phyloP scores from a whole-genome alignment of 2,797 vertebrate genomes.

The Tapirus indicus region DNA sequence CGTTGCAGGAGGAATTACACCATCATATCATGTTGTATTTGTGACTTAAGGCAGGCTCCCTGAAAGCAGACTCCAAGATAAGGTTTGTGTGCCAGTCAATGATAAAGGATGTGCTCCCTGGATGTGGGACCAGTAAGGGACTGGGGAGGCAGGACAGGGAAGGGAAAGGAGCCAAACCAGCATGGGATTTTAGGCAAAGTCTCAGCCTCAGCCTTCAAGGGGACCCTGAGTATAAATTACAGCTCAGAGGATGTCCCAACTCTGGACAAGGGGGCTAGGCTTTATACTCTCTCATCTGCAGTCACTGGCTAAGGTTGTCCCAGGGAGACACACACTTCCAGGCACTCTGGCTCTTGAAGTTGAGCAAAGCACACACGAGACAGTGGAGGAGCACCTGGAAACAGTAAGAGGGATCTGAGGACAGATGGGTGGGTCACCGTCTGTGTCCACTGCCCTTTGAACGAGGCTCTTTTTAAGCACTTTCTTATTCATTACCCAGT shows the following conservation, averaged over 20 bases:
- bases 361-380: neutral
- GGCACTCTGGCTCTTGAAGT: neutral
- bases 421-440: accelerated
- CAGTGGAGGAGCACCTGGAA: neutral
- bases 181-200: neutral
- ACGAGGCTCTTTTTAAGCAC: neutral
- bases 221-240: neutral
- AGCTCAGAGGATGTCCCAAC: neutral
- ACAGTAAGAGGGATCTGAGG: neutral
- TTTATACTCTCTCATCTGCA: neutral
- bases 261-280: neutral
- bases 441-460: neutral
- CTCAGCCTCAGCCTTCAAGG: neutral
- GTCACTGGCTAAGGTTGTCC: neutral
- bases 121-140: neutral
- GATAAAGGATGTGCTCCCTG: neutral
- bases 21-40: neutral
- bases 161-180: neutral
- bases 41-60: neutral
- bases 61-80: neutral
- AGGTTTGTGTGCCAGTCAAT: neutral
- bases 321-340: neutral
- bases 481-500: neutral
- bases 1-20: neutral
- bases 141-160: neutral